These are phyloP conservation scores for Lordiphosa stackelbergi DNA, from an alignment of 1,140 invertebrate genomes.

Conservation along the genomic window DNA sequence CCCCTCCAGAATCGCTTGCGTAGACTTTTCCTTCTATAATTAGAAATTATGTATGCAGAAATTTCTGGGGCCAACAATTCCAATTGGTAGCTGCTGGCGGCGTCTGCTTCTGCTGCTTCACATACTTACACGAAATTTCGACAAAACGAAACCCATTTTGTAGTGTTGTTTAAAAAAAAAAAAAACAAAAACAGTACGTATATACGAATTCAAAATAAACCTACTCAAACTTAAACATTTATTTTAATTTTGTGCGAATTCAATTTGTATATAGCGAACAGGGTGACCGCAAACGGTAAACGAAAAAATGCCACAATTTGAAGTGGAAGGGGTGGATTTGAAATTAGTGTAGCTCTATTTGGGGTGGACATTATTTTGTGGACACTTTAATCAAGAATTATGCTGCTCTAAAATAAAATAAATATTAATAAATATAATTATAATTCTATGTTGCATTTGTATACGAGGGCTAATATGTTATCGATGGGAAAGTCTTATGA, in stretches of 20 bases:
- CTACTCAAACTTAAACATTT: constrained; percentile 8
- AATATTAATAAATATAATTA: too few species aligned
- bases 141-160: constrained; percentile 45
- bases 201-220: constrained; percentile 5
- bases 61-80: constrained; percentile 18
- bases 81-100: not conserved
- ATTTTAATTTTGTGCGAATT: constrained; percentile 6
- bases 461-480: too few species aligned
- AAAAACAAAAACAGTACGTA: not conserved
- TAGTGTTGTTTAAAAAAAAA: constrained; percentile 4
- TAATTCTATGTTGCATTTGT: too few species aligned
- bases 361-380: too few species aligned
- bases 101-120: not conserved
- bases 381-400: too few species aligned
- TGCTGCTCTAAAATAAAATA: too few species aligned
- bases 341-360: too few species aligned
- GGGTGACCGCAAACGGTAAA: not conserved
- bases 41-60: constrained; percentile 50
- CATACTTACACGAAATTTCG: constrained; percentile 48
- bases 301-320: too few species aligned
- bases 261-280: not conserved
- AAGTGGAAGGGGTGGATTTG: too few species aligned
- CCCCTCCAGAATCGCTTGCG: constrained; percentile 85
- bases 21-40: constrained; percentile 89
- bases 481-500: too few species aligned